Base-by-base conservation (phyloP, 2,888 invertebrate genomes). In the Ectemnius cavifrons region DNA sequence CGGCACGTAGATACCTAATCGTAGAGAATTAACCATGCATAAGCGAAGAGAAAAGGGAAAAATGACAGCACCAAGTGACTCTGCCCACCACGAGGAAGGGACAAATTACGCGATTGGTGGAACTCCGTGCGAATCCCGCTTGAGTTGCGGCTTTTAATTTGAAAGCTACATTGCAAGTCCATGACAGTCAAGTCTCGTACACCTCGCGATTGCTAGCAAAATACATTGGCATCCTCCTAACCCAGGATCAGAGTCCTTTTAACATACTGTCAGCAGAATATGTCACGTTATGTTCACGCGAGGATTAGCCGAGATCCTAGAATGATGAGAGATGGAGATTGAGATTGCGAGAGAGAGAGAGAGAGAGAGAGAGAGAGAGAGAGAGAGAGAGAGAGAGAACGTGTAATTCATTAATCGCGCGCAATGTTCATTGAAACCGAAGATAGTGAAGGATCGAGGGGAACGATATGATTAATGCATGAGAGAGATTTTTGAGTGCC, bases 401-500 rank as follows among this genome's bases (percentile, higher is more conserved):
- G 6, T 72, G 58, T 63, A 61, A 64, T 73, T 73, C 65, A 58
- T 68, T 66, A 46, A 73, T 69, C 58, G 59, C 73, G 61, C 67
- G 66, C 56, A 37, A 56, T 73, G 65, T 61, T 67, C 77, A 72
- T 77, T 73, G 79, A 81, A 71, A 81, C 77, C 71, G 76, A 67
- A 72, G 68, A 49, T 63, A 70, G 52, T 66, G 68, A 67, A 78
- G 80, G 71, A 80, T 82, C 78, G 66, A 62, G 69, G 73, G 37
- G 74, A 65, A 56, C 27, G 69, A 46, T 67, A 87, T 89, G 89
- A 89, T 89, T 89, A 89, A 89, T 89, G 88, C 87, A 88, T 88
- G 88, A 88, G 88, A 86, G 84, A 86, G 84, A 87, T 86, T 86
- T 88, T 86, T 82, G 84, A 87, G 66, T 61, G 73, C 80, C 82